These are phyloP conservation scores for Enteromius fasciolatus DNA, from an alignment of 2,797 vertebrate genomes.

Conservation along the genomic window DNA sequence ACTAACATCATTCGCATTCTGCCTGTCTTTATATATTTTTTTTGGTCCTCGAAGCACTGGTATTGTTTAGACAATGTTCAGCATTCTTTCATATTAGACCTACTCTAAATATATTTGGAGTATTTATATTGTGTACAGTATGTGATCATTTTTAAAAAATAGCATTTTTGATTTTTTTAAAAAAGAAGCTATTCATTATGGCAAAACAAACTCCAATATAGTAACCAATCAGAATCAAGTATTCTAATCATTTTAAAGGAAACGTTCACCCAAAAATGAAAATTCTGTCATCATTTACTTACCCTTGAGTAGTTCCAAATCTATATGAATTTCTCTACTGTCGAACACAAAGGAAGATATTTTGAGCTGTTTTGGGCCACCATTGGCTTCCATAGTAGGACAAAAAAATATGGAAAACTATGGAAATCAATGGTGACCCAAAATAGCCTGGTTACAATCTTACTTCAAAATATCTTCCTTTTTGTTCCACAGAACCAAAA, in stretches of 20 bases:
- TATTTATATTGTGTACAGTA: neutral
- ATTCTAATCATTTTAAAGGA: neutral
- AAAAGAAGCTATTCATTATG: neutral
- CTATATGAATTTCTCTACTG: too few species aligned
- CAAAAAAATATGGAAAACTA: too few species aligned
- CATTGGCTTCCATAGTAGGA: too few species aligned
- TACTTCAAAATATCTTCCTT: too few species aligned
- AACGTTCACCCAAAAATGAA: too few species aligned
- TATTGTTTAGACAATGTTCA: neutral
- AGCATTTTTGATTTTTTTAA: neutral
- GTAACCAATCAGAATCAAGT: neutral
- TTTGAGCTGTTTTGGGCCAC: too few species aligned
- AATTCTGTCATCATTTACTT: too few species aligned
- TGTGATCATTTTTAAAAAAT: neutral
- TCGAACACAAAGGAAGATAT: too few species aligned
- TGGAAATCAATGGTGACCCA: too few species aligned
- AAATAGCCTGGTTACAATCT: too few species aligned
- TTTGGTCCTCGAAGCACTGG: neutral
- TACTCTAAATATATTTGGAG: neutral
- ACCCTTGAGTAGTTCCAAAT: too few species aligned
- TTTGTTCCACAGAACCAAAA: too few species aligned
- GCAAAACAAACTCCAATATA: neutral
- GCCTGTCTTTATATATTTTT: neutral
- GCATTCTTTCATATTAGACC: neutral
- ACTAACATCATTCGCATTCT: constrained; percentile 4